Evolutionary conservation across 2,113 vertebrate genomes (phyloP).

Genomic region (Trochalopteron elliotii): DNA sequence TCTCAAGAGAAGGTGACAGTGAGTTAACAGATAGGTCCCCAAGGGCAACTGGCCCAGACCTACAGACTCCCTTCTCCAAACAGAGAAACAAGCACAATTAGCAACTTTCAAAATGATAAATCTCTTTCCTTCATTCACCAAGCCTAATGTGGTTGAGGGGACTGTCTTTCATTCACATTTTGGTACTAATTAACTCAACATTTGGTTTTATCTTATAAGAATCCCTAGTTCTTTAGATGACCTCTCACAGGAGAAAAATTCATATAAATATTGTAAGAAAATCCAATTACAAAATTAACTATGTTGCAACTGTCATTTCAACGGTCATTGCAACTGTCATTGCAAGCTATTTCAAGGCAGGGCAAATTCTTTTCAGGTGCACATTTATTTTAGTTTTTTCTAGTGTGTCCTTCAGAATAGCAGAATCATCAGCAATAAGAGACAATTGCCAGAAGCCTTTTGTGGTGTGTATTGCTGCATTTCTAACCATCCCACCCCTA

Average conservation of each 20-base stretch:
- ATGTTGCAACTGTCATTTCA: neutral
- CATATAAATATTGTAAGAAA: neutral
- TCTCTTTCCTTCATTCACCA: conserved; percentile 48
- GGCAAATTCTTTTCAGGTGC: neutral
- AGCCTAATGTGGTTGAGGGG: neutral
- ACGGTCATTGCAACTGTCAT: neutral
- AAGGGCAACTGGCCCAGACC: conserved; percentile 67
- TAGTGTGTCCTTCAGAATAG: neutral
- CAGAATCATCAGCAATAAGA: neutral
- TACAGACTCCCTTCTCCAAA: conserved; percentile 73
- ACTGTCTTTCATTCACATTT: conserved; percentile 52
- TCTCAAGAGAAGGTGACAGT: conserved; percentile 72
- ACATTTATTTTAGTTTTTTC: neutral
- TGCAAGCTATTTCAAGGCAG: neutral
- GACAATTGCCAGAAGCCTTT: neutral
- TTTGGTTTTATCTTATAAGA: conserved; percentile 24
- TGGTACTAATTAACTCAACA: conserved; percentile 51
- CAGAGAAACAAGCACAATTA: conserved; percentile 68
- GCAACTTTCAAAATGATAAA: conserved; percentile 69
- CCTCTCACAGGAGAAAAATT: neutral
- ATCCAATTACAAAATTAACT: neutral
- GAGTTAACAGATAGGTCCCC: conserved; percentile 71
- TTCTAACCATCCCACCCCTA: neutral
- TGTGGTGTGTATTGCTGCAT: neutral
- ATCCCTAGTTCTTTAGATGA: neutral